A percentile compares a stretch with the other conserved stretches of the same genome.
phyloP scores from a whole-genome alignment of 2,797 vertebrate species.

The Sylvia borin region DNA sequence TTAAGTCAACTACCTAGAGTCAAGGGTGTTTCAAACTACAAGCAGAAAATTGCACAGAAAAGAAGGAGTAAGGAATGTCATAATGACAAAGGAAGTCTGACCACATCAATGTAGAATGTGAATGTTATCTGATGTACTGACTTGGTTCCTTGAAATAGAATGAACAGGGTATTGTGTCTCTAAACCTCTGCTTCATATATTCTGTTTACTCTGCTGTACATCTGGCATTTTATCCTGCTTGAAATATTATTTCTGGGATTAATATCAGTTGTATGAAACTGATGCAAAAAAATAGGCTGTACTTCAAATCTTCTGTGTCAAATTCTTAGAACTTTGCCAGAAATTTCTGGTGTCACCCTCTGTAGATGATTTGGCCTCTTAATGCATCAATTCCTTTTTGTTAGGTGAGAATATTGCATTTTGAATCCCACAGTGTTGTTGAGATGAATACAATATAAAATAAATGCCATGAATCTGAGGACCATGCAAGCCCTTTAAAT shows the following conservation, averaged over 20 bases:
- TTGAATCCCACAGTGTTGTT: not conserved
- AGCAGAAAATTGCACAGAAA: not conserved
- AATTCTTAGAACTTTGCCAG: not conserved
- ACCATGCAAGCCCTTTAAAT: not conserved
- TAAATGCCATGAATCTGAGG: not conserved
- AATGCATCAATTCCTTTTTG: not conserved
- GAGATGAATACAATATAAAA: not conserved
- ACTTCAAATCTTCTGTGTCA: not conserved
- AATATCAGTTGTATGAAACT: not conserved
- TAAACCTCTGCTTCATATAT: not conserved
- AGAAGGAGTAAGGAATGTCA: not conserved
- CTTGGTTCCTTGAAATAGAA: not conserved
- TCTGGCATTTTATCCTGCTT: not conserved
- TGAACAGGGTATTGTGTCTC: not conserved
- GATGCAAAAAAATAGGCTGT: not conserved
- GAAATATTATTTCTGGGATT: not conserved
- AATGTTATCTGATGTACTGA: not conserved
- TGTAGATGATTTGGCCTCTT: not conserved
- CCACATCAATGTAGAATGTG: not conserved
- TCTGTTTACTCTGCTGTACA: not conserved
- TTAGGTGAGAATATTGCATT: not conserved
- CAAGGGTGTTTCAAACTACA: not conserved
- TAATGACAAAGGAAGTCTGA: slow-evolving; percentile 3
- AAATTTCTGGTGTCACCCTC: not conserved
- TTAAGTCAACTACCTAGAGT: not conserved